Evolutionary conservation across 2,113 vertebrate genomes (phyloP).

Genomic region (Trichechus manatus): DNA sequence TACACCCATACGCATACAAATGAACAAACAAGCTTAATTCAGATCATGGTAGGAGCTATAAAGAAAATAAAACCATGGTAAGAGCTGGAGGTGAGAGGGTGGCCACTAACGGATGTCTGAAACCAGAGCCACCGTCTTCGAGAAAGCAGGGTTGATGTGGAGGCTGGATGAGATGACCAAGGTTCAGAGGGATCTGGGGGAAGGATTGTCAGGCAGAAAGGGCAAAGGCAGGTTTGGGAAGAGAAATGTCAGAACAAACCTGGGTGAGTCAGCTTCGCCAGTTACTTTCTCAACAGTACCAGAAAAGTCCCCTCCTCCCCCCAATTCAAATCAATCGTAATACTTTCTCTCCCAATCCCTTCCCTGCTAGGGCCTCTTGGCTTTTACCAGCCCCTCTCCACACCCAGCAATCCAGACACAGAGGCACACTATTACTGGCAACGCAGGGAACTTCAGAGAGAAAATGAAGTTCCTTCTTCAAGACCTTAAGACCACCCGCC

Average conservation of each 20-base stretch:
- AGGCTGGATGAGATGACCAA: accelerated
- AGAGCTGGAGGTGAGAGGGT: background rate
- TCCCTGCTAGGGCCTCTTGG: background rate
- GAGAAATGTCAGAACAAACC: background rate
- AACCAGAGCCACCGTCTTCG: background rate
- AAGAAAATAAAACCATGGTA: background rate
- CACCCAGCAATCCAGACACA: background rate
- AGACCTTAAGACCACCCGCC: constrained; percentile 87
- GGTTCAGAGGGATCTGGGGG: background rate
- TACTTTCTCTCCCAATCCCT: background rate
- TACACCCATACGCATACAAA: too few species aligned
- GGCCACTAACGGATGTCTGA: background rate
- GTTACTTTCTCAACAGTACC: constrained; percentile 51
- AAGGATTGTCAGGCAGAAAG: background rate
- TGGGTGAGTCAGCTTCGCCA: background rate
- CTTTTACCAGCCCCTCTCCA: background rate
- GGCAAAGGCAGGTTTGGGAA: background rate
- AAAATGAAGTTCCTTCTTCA: constrained; percentile 82
- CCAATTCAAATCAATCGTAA: background rate
- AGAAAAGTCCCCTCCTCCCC: constrained; percentile 28
- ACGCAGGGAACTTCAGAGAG: constrained; percentile 82
- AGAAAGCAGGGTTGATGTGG: background rate
- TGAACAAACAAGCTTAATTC: background rate
- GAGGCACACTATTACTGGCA: constrained; percentile 56
- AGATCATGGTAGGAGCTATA: background rate